phyloP scores from a whole-genome alignment of 2,888 invertebrate genomes.

The Arge pagana region DNA sequence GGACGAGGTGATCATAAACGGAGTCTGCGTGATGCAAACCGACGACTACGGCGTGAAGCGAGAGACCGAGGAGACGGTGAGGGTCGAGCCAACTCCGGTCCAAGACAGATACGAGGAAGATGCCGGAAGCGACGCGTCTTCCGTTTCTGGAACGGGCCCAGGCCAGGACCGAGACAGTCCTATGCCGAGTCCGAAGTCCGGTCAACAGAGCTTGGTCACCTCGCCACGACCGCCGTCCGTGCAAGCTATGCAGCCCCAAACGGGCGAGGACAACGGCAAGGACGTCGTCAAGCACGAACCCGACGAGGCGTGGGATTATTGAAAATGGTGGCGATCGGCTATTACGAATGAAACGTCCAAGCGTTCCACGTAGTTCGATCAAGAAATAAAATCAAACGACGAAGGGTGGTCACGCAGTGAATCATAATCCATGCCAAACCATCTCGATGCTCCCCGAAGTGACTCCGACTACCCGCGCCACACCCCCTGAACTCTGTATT shows the following conservation, averaged over 20 bases:
- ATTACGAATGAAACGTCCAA: too few species aligned
- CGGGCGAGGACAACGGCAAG: conserved; percentile 47
- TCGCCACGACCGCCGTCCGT: conserved; percentile 50
- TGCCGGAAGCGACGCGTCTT: conserved; percentile 59
- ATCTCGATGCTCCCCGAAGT: too few species aligned
- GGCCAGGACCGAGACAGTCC: conserved; percentile 52
- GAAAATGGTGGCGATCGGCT: too few species aligned
- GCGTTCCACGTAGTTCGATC: too few species aligned
- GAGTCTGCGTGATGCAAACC: conserved; percentile 89
- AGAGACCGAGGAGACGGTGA: conserved; percentile 71
- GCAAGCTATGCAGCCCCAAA: conserved; percentile 28
- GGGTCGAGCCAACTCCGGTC: conserved; percentile 77
- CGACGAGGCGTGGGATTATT: conserved; percentile 54
- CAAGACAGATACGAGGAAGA: conserved; percentile 66
- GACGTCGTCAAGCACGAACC: conserved; percentile 54
- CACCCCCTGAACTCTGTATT: too few species aligned
- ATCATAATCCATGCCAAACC: too few species aligned
- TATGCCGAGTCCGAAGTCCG: conserved; percentile 52
- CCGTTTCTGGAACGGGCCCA: conserved; percentile 47
- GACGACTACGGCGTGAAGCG: conserved; percentile 68
- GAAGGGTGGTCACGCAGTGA: too few species aligned
- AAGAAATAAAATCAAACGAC: too few species aligned
- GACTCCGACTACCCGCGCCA: too few species aligned
- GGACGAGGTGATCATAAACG: conserved; percentile 89
- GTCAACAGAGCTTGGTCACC: conserved; percentile 47